These are phyloP conservation scores for Agrypnia vestita DNA, from an alignment of 1,140 invertebrate species.

Conservation along the genomic window DNA sequence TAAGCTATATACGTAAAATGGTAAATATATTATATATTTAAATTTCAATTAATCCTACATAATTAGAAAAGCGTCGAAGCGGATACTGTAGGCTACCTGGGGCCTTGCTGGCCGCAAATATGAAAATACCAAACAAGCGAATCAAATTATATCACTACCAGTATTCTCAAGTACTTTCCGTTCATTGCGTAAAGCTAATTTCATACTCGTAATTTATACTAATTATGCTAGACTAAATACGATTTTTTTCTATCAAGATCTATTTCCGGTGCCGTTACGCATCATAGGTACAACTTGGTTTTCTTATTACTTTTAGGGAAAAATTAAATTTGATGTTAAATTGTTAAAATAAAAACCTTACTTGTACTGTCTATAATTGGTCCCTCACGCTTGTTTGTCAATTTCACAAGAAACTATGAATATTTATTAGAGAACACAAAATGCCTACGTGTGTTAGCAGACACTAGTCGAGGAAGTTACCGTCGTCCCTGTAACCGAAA, in stretches of 20 bases:
- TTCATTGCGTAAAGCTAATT: background rate
- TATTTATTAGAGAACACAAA: slow-evolving; percentile 42
- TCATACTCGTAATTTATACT: background rate
- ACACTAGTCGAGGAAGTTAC: slow-evolving; percentile 30
- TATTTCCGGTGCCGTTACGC: slow-evolving; percentile 36
- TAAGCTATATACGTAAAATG: background rate
- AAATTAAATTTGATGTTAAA: slow-evolving; percentile 34
- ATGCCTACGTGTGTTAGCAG: slow-evolving; percentile 29
- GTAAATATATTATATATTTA: background rate
- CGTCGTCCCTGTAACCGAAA: background rate
- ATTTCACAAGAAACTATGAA: slow-evolving; percentile 42
- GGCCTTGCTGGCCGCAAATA: too few species aligned
- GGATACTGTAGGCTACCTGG: background rate
- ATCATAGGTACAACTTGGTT: slow-evolving; percentile 48
- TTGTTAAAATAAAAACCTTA: slow-evolving; percentile 25
- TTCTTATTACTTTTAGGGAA: slow-evolving; percentile 36
- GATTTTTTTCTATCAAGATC: slow-evolving; percentile 17
- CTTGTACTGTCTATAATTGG: slow-evolving; percentile 54
- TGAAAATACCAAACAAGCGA: background rate
- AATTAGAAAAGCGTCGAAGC: slow-evolving; percentile 10
- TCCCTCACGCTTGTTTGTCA: slow-evolving; percentile 58
- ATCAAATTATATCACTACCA: background rate
- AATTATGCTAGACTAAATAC: slow-evolving; percentile 29
- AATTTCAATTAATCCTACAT: slow-evolving; percentile 3
- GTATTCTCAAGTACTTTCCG: slow-evolving; percentile 3